These are phyloP conservation scores for Cephalopachus bancanus DNA, from an alignment of 2,797 vertebrate genomes.

Conservation along the genomic window DNA sequence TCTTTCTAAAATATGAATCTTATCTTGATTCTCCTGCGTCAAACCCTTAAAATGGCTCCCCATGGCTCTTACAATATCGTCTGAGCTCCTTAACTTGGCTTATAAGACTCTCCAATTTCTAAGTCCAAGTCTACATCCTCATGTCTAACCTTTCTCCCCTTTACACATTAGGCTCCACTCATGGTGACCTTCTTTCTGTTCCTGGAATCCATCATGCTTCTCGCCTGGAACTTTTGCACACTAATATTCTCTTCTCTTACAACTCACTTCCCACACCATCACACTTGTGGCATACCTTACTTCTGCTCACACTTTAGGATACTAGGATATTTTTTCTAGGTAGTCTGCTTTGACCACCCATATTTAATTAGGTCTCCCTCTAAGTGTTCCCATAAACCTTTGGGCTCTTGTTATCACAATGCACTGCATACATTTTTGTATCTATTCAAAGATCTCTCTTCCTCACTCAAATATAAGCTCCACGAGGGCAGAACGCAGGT, in stretches of 20 bases:
- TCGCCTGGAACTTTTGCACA: slow-evolving; percentile 20
- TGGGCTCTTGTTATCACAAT: neutral
- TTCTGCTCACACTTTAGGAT: neutral
- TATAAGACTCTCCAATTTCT: neutral
- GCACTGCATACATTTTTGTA: neutral
- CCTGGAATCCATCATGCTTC: slow-evolving; percentile 6
- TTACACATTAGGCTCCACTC: slow-evolving; percentile 7
- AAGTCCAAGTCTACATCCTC: neutral
- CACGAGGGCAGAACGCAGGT: neutral
- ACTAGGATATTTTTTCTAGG: neutral
- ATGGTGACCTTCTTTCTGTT: slow-evolving; percentile 28
- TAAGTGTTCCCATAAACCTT: neutral
- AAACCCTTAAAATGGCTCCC: neutral
- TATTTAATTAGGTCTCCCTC: neutral
- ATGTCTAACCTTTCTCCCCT: slow-evolving; percentile 2
- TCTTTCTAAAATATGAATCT: slow-evolving; percentile 8
- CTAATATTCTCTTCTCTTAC: neutral
- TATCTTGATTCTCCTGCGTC: neutral
- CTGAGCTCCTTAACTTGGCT: neutral
- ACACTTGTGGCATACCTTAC: neutral
- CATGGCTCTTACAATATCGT: neutral
- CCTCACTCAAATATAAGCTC: neutral
- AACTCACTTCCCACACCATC: neutral
- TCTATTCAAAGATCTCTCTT: neutral
- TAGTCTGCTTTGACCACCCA: neutral